Base-by-base conservation (phyloP, 2,113 vertebrate species). In the Aleadryas rufinucha region DNA sequence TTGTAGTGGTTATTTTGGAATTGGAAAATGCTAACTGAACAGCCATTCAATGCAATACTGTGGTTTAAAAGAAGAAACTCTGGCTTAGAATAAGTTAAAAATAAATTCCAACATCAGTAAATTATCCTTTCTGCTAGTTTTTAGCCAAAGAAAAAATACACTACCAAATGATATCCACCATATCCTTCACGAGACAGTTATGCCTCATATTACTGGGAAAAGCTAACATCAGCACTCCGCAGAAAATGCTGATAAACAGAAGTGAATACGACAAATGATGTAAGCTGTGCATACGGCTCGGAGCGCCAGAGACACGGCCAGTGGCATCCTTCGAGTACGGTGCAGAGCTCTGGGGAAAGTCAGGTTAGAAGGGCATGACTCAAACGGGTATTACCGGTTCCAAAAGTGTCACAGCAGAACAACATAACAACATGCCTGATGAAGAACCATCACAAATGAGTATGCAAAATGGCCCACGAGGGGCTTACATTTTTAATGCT, bases 231-330 rank as follows among this genome's bases (percentile, higher is more conserved):
- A 97, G 95, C 96, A 97, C 72, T 59, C 74, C 84, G 59, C 68
- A 74, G 82, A 93, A 97, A 87, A 90, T 16, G 97, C 95, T 90
- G 96, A 95, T 94, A 93, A 96, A 94, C 79, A 84, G 47, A 91
- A 95, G 76, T 19, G 80, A 56, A 90, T 5, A 83, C 0, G n/a
- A 94, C 84, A 68, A 96, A 85, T 44, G 84, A 89, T 90, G 88
- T 64, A 49, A 84, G 89, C 31, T 33, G 28, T 6, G 82, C 19
- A 35, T 18, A 53, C 1, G 63, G 88, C 80, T 61, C 7, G 4
- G 69, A 70, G 49, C 6, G 18, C 13, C 66, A 39, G 2, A 53
- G 42, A 18, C 30, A 42, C 33, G 20, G 42, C 60, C 11, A 41
- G 56, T 8, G 70, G 66, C 89, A 94, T 75, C 75, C 75, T 80